Base-by-base conservation (phyloP, 2,113 vertebrate genomes). In the Otus sunia region DNA sequence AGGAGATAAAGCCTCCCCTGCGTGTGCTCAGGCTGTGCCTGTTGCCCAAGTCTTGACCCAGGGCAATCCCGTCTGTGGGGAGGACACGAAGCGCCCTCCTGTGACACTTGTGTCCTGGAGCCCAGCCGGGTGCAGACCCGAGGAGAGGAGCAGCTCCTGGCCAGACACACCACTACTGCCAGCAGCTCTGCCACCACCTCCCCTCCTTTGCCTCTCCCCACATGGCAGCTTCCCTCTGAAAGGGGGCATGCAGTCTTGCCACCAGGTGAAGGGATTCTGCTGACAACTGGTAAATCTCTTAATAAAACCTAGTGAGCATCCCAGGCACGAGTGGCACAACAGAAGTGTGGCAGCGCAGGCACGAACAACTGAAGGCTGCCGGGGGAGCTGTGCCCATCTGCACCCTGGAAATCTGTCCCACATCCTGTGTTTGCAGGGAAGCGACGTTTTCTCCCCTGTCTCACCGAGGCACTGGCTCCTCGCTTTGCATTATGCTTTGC, bases 121-220 rank as follows among this genome's bases (percentile, higher is more conserved):
- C 6, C 30, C 16, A 3, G 6, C 29, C 0, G 3, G 21, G 49
- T 22, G 4, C n/a, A n/a, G 49, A 36, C 1, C 0, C 0, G 6
- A 75, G 29, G 9, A 69, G 39, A 50, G 47, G 18, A 49, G 20
- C 50, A 91, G 45, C 55, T n/a, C 84, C 49, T 5, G 6, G 77
- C 25, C 0, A 3, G 30, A 55, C 34, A 64, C 56, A 39, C 5
- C 15, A 1, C 5, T 63, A 26, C 37, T 36, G 37, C 50, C 62
- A 63, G 72, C 27, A 73, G 49, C 55, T 60, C 69, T 56, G 66
- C 63, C 67, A 67, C 43, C 58, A 16, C 1, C 34, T 62, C 41
- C 32, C 16, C 52, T 73, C 17, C 83, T 82, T 56, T 1, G 2
- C 52, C 49, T 19, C 66, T n/a, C 45, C 75, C 71, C 1, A 1